phyloP scores from a whole-genome alignment of 2,113 vertebrate genomes.

The Prolemur simus region DNA sequence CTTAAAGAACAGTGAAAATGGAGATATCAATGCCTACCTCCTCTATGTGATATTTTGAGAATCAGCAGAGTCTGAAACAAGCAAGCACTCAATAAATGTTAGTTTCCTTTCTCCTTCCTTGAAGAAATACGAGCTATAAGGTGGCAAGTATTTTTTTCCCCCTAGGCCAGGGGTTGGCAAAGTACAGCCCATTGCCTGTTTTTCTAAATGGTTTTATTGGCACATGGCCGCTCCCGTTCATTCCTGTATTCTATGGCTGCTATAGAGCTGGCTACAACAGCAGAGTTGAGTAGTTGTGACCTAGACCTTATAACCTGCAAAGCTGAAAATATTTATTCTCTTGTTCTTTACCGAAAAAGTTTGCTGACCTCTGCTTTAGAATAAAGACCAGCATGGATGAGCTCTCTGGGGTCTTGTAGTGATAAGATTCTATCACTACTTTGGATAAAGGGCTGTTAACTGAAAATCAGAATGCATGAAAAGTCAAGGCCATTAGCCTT shows the following conservation, averaged over 20 bases:
- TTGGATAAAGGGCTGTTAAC: neutral
- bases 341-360: neutral
- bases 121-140: constrained; percentile 4
- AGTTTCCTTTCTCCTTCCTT: constrained; percentile 18
- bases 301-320: neutral
- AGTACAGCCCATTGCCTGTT: neutral
- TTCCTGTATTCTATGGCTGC: neutral
- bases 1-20: neutral
- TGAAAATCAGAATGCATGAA: neutral
- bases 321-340: neutral
- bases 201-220: neutral
- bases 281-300: neutral
- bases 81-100: neutral
- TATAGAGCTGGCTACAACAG: neutral
- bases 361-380: neutral
- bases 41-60: neutral
- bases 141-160: neutral
- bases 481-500: neutral
- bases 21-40: neutral
- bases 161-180: neutral
- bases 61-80: neutral
- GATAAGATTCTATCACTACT: neutral
- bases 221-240: neutral
- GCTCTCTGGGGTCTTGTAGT: neutral
- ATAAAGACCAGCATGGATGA: neutral